Evolutionary conservation across 2,113 vertebrate genomes (phyloP), one percentile per base, ranked within the genome.

Genomic region (Eulemur rufifrons): DNA sequence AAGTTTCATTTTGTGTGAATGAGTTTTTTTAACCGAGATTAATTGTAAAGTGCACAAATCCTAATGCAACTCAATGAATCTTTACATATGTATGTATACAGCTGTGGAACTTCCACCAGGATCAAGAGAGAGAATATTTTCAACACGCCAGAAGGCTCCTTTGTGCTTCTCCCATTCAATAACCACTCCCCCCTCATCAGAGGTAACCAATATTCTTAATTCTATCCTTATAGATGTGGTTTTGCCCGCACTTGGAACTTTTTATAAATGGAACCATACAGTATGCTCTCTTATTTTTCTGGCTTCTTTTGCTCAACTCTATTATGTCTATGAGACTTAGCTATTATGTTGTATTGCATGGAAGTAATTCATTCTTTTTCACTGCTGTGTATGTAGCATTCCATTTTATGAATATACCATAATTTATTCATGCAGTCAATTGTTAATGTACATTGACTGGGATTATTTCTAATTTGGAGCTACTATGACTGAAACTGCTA

Each of bases 351-450:
- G 34, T 37, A 61, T 34, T 80, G 29, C 54, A 39, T 8, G 73
- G 76, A 73, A 92, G 12, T 39, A 91, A 56, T 68, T 87, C n/a
- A 52, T 80, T 78, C 42, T 20, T 86, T 82, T 68, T 63, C 52
- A 68, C 21, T 87, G 5, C 6, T 88, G 1, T 59, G 59, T 80
- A 50, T 59, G 50, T 84, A 50, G 45, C 54, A 71, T 76, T 92
- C 21, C 50, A 83, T 93, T 94, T 92, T 92, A 83, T n/a, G 64
- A 90, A 68, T 61, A 88, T 66, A 91, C 8, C 47, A 66, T 39
- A 61, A 27, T 63, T 85, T 85, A 94, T 91, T 91, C n/a, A 61
- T 78, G 47, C 7, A 76, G 21, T 42, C 52, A 93, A 82, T 61
- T 63, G 8, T n/a, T 87, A 94, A 77, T 71, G 7, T n/a, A 69